Evolutionary conservation across 1,140 invertebrate genomes (phyloP).

Genomic region (Ceratina australensis): DNA sequence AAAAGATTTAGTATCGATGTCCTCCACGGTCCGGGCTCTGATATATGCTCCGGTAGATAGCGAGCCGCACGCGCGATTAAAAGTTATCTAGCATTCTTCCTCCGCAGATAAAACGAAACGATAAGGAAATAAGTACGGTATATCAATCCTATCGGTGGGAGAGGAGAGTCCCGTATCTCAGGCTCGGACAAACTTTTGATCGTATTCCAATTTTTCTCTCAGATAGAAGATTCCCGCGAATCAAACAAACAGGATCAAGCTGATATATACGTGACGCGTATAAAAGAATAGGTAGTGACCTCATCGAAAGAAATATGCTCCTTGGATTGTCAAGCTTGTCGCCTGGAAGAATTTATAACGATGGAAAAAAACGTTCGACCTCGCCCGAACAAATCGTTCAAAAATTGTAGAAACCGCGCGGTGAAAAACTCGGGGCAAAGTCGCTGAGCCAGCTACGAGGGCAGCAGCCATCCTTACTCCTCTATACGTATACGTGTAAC

Average conservation of each 20-base stretch:
- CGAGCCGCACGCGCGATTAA: slow-evolving; percentile 5
- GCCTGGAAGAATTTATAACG: too few relatives aligned
- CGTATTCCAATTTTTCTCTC: slow-evolving; percentile 14
- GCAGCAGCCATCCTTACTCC: background rate
- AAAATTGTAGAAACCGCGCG: background rate
- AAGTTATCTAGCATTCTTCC: background rate
- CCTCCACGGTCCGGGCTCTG: too few relatives aligned
- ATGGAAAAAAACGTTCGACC: too few relatives aligned
- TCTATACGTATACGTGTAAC: too few relatives aligned
- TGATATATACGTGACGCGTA: background rate
- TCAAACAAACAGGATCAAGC: background rate
- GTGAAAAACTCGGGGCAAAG: slow-evolving; percentile 12
- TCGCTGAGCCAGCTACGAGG: slow-evolving; percentile 16
- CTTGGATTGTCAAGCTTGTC: background rate
- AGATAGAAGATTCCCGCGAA: background rate
- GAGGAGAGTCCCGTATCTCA: slow-evolving; percentile 2
- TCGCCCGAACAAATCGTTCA: slow-evolving; percentile 3
- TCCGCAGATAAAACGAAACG: background rate
- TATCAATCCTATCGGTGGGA: background rate
- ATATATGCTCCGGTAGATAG: background rate
- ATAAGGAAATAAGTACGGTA: slow-evolving; percentile 9
- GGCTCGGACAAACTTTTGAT: slow-evolving; percentile 24
- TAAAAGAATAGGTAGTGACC: background rate
- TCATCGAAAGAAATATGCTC: background rate
- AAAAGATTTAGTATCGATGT: too few relatives aligned